phyloP scores from a whole-genome alignment of 2,797 vertebrate species.

The Onychomys leucogaster region DNA sequence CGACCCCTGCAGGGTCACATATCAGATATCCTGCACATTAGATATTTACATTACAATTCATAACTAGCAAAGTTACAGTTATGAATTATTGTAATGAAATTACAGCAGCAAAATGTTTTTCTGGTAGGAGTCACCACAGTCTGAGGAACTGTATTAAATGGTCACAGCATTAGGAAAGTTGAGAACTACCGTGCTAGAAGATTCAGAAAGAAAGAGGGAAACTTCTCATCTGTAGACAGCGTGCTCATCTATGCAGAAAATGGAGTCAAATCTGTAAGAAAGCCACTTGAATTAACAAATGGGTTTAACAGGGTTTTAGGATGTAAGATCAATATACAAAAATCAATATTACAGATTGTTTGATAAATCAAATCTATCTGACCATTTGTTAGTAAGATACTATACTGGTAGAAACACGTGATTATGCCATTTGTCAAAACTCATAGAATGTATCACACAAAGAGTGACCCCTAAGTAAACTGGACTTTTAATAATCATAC shows the following conservation, averaged over 20 bases:
- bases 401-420: neutral
- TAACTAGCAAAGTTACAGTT: neutral
- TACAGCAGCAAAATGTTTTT: neutral
- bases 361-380: neutral
- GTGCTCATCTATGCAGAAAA: neutral
- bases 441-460: neutral
- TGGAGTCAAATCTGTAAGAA: neutral
- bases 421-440: neutral
- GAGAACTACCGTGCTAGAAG: neutral
- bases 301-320: neutral
- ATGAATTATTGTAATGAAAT: neutral
- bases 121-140: neutral
- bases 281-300: neutral
- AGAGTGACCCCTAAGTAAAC: neutral
- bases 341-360: neutral
- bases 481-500: neutral
- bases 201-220: neutral
- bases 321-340: conserved; percentile 47
- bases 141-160: neutral
- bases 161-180: neutral
- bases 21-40: neutral
- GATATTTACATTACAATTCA: neutral
- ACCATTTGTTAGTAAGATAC: neutral
- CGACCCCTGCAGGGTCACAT: no score
- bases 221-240: neutral